Base-by-base conservation (phyloP, 2,888 invertebrate species). In the Timandra comae region DNA sequence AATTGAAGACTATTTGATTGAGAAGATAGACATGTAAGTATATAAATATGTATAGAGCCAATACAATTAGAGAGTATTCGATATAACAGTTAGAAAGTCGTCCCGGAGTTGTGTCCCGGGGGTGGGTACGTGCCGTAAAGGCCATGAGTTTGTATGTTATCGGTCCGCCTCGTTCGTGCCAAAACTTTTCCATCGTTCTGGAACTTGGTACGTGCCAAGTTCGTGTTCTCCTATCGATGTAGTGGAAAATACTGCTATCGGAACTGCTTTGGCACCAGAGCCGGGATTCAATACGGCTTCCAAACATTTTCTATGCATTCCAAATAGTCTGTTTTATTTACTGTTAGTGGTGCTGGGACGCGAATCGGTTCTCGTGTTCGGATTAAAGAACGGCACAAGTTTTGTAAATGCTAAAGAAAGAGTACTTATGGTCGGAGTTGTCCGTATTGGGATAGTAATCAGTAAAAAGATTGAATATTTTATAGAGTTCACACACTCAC, bases 161-260 rank as follows among this genome's bases (percentile, higher is more conserved):
- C 47, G 39, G 35, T 27, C 29, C 37, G 39, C 46, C 43, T 46
- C 25, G 13, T 32, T n/a, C 44, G 46, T 47, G 46, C 44, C 46
- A 50, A 55, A 56, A 42, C 40, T 58, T 61, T 48, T 46, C 43
- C 46, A 55, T 46, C 37, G 42, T 46, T 41, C 10, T 44, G 46
- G 39, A 54, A 46, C 45, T 44, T 49, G 36, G 48, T 36, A 41
- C 40, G 46, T 48, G 53, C 55, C 49, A 49, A 63, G 43, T 52
- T 36, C 42, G 52, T 49, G 42, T 36, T 36, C 33, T 38, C 38
- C 50, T 54, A 54, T 57, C 42, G 51, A 54, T 49, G 48, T 53
- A 45, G 44, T 48, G 47, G 44, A 46, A 54, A 47, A 46, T 41
- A 39, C 35, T 45, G 37, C 39, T 32, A 44, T 44, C 33, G 45